Conservation (phyloP, 2,797 vertebrate genomes). For the Pitangus sulphuratus region DNA sequence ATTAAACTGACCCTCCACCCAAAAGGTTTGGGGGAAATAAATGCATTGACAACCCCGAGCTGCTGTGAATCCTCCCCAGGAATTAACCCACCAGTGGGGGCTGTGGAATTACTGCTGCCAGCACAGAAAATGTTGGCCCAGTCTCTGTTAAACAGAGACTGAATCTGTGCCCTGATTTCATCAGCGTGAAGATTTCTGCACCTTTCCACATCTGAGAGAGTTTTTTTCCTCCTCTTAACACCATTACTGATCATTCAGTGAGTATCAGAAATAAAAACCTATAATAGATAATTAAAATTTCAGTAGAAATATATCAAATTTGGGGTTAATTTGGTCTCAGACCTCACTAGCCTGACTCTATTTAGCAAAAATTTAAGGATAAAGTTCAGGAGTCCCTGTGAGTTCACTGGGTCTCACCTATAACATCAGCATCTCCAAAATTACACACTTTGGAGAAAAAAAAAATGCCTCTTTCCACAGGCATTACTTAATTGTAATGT, state of each 20-base stretch:
- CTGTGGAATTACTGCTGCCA: neutral
- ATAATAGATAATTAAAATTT: neutral
- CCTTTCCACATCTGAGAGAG: neutral
- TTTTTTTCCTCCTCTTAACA: neutral
- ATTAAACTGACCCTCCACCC: neutral
- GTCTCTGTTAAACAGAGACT: too few relatives aligned
- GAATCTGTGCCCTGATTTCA: neutral
- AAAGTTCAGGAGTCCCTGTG: accelerated
- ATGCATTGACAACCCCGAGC: neutral
- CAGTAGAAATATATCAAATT: neutral
- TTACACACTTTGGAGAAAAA: neutral
- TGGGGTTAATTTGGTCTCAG: neutral
- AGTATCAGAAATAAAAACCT: neutral
- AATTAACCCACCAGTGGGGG: neutral
- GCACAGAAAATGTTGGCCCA: neutral
- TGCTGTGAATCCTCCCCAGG: neutral
- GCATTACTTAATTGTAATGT: neutral
- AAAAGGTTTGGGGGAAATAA: neutral
- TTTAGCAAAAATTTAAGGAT: neutral
- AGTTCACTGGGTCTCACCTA: neutral
- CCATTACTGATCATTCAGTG: neutral
- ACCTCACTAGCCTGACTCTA: neutral
- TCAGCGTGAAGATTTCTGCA: neutral
- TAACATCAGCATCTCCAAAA: neutral
- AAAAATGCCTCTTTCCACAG: neutral